phyloP scores from a whole-genome alignment of 2,113 vertebrate species.

The Ceyx cyanopectus region DNA sequence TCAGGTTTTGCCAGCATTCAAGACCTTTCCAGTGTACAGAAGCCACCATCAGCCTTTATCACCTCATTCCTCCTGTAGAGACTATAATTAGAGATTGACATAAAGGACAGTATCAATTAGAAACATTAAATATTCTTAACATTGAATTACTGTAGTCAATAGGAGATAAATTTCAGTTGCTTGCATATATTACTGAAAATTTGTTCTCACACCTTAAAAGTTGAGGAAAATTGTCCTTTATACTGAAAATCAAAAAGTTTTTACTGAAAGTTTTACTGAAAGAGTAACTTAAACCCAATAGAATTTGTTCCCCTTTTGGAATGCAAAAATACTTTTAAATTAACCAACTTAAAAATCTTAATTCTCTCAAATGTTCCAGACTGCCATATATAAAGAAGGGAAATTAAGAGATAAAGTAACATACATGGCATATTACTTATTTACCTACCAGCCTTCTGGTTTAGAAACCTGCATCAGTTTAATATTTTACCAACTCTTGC shows the following conservation, averaged over 20 bases:
- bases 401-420: not conserved
- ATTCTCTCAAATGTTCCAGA: not conserved
- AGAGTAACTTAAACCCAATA: rapidly evolving
- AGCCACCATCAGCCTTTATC: not conserved
- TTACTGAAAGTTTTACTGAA: not conserved
- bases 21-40: not conserved
- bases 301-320: not conserved
- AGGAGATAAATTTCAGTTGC: not conserved
- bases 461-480: rapidly evolving
- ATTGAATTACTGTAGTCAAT: not conserved
- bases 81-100: not conserved
- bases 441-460: not conserved
- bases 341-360: not conserved
- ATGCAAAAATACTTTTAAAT: not conserved
- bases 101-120: not conserved
- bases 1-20: not conserved
- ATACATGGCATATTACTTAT: rapidly evolving
- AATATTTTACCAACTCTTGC: not conserved
- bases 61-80: not conserved
- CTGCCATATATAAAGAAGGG: not conserved
- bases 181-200: not conserved
- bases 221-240: not conserved
- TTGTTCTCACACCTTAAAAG: not conserved
- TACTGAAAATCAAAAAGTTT: no score
- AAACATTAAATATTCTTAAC: not conserved